These are phyloP conservation scores for Trochalopteron elliotii DNA, from an alignment of 2,113 vertebrate genomes.

Conservation along the genomic window DNA sequence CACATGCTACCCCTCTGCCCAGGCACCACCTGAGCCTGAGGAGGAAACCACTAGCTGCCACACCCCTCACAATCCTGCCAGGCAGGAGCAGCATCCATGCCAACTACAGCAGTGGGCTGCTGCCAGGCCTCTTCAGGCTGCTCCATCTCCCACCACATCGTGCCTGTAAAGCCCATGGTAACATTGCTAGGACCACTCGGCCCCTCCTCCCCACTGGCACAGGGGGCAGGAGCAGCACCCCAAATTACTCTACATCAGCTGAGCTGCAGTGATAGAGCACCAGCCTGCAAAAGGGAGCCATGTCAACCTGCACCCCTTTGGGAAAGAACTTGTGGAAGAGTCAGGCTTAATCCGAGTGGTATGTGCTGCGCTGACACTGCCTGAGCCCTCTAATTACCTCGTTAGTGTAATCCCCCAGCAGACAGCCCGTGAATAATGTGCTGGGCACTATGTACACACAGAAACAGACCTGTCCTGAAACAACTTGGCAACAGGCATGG, in stretches of 20 bases:
- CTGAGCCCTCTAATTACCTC: background rate
- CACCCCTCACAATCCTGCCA: background rate
- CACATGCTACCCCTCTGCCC: background rate
- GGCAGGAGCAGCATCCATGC: accelerated
- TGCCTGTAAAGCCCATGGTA: accelerated
- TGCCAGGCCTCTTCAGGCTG: background rate
- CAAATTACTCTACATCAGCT: background rate
- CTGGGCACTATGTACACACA: background rate
- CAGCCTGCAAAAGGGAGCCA: background rate
- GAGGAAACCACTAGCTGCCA: background rate
- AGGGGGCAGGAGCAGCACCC: background rate
- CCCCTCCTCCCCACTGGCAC: background rate
- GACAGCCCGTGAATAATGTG: background rate
- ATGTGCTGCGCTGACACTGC: background rate
- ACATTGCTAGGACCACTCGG: accelerated
- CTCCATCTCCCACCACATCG: background rate
- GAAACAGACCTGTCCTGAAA: background rate
- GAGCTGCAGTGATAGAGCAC: accelerated
- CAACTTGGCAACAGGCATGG: background rate
- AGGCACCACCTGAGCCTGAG: background rate
- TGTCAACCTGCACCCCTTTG: background rate
- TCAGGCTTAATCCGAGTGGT: background rate
- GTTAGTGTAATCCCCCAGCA: background rate
- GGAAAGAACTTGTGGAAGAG: background rate
- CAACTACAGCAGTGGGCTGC: background rate